These are phyloP conservation scores for Argynnis bischoffii DNA, from an alignment of 2,888 invertebrate species.

Conservation along the genomic window DNA sequence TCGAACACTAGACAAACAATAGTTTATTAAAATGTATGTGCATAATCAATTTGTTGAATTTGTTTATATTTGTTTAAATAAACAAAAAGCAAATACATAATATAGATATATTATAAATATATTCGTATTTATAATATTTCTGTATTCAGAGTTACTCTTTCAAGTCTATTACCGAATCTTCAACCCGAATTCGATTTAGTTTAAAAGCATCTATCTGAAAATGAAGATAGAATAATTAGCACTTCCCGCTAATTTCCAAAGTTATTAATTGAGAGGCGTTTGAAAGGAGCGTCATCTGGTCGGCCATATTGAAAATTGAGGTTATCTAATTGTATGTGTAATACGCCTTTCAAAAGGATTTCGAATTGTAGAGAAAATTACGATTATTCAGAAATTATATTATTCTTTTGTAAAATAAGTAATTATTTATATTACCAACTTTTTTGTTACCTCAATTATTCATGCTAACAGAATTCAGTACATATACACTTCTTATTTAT, in stretches of 20 bases:
- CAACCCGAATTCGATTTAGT: conserved; percentile 46
- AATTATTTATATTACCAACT: too few relatives aligned
- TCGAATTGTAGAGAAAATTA: conserved; percentile 16
- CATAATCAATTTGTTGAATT: too few relatives aligned
- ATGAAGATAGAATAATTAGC: conserved; percentile 76
- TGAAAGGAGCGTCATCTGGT: conserved; percentile 71
- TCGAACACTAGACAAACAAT: too few relatives aligned
- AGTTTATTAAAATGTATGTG: too few relatives aligned
- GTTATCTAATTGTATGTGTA: conserved; percentile 45
- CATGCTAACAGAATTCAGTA: too few relatives aligned
- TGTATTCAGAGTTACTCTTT: conserved; percentile 5
- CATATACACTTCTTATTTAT: too few relatives aligned
- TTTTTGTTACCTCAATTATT: too few relatives aligned
- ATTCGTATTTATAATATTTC: background rate
- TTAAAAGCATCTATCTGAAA: conserved; percentile 41
- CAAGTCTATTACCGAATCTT: conserved; percentile 17
- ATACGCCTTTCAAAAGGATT: conserved; percentile 32
- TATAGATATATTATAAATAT: too few relatives aligned
- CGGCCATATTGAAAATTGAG: conserved; percentile 43
- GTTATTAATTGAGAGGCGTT: conserved; percentile 76
- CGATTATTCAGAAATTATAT: background rate
- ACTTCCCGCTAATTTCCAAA: conserved; percentile 73
- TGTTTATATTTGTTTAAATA: too few relatives aligned
- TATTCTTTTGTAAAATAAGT: background rate
- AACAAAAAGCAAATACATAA: too few relatives aligned